Conservation (phyloP, 2,888 invertebrate genomes). For the Folsomia manolachei region DNA sequence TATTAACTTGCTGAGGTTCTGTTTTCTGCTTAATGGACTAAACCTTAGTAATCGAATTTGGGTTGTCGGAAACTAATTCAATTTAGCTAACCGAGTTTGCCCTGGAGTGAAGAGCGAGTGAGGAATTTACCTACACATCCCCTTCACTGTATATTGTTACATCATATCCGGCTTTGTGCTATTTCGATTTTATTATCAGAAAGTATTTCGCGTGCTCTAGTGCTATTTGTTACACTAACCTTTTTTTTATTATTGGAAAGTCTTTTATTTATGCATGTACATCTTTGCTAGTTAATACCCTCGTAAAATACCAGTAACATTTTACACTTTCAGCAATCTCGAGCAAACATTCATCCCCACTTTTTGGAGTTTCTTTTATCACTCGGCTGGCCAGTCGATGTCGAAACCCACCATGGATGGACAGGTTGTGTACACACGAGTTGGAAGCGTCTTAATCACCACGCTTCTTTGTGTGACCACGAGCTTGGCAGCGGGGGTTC, state of each 20-base stretch:
- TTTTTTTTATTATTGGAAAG: no score
- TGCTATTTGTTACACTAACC: no score
- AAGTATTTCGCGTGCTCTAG: no score
- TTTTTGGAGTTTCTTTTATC: slow-evolving; percentile 65
- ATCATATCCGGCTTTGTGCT: no score
- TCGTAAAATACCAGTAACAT: no score
- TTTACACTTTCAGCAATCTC: slow-evolving; percentile 55
- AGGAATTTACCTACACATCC: neutral
- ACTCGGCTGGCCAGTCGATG: slow-evolving; percentile 83
- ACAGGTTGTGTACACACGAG: slow-evolving; percentile 85
- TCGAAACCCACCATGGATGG: slow-evolving; percentile 88
- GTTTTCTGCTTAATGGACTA: slow-evolving; percentile 15
- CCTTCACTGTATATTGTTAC: no score
- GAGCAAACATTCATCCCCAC: slow-evolving; percentile 57
- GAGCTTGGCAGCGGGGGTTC: neutral
- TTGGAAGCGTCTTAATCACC: slow-evolving; percentile 61
- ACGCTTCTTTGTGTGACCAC: neutral
- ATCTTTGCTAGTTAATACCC: no score
- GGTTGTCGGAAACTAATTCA: slow-evolving; percentile 1
- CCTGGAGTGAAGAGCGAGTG: neutral
- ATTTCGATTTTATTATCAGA: no score
- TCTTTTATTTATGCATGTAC: no score
- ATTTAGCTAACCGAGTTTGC: neutral
- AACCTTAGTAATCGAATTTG: slow-evolving; percentile 17
- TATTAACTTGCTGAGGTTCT: slow-evolving; percentile 6